These are phyloP conservation scores for Fopius arisanus DNA, from an alignment of 1,140 invertebrate species.

Conservation along the genomic window DNA sequence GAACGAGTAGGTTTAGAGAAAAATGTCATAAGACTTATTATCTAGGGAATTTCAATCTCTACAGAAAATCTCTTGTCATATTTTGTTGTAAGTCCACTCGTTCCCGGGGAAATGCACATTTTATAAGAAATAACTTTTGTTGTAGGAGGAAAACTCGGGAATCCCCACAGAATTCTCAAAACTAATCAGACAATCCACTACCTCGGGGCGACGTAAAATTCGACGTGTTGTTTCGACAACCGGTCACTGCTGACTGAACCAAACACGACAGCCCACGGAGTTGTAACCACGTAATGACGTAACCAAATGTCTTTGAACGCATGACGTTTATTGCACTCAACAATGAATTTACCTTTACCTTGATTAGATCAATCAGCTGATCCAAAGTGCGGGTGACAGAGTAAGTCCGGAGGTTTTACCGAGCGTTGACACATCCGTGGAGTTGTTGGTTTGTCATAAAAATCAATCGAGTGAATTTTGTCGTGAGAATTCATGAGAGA, in stretches of 20 bases:
- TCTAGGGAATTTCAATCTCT: too few species aligned
- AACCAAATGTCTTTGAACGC: neutral
- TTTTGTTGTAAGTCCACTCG: too few species aligned
- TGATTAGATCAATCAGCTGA: neutral
- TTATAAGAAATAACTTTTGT: too few species aligned
- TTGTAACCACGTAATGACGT: neutral
- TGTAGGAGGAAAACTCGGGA: too few species aligned
- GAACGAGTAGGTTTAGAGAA: too few species aligned
- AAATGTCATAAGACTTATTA: too few species aligned
- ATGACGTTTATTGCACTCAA: neutral
- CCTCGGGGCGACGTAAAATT: neutral
- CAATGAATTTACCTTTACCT: neutral
- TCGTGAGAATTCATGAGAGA: neutral
- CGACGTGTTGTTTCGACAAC: neutral
- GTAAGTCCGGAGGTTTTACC: neutral
- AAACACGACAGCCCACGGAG: neutral
- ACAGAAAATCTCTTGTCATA: too few species aligned
- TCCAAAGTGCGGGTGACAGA: neutral
- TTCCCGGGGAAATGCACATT: too few species aligned
- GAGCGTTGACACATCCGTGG: neutral
- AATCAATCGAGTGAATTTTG: neutral
- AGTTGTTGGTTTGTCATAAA: neutral
- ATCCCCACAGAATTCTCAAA: too few species aligned
- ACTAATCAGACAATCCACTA: too few species aligned
- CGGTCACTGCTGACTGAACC: neutral